Evolutionary conservation across 2,797 vertebrate species (phyloP).

Genomic region (Galaxias olidus): DNA sequence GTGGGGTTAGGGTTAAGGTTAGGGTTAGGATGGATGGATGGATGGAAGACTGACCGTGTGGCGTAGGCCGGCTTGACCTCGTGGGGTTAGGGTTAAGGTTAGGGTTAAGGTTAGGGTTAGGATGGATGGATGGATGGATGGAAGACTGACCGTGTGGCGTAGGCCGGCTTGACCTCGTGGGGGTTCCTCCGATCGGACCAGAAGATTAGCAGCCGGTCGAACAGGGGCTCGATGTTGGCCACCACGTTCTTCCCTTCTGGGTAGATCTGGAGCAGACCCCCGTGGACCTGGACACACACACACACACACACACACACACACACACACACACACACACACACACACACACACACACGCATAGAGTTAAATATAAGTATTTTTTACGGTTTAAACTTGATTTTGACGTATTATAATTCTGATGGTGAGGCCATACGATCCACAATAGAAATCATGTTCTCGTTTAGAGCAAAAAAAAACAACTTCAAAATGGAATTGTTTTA

Average conservation of each 20-base stretch:
- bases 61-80: no score
- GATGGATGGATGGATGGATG: background rate
- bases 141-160: slow-evolving; percentile 80
- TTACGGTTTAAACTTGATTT: no score
- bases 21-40: no score
- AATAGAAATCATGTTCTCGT: no score
- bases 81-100: no score
- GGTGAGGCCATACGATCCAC: no score
- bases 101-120: no score
- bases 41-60: no score
- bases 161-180: slow-evolving; percentile 90
- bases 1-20: no score
- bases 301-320: slow-evolving; percentile 25
- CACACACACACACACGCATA: background rate
- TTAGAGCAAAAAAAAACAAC: background rate
- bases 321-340: background rate
- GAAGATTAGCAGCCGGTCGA: slow-evolving; percentile 87
- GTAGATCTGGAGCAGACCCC: slow-evolving; percentile 88
- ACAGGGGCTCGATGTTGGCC: slow-evolving; percentile 86
- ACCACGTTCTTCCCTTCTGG: slow-evolving; percentile 86
- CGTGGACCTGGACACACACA: slow-evolving; percentile 74
- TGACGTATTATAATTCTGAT: no score
- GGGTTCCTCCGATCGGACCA: slow-evolving; percentile 94
- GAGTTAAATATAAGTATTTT: background rate
- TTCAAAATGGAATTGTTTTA: no score